Base-by-base conservation (phyloP, 2,888 invertebrate genomes). In the Empis livida region DNA sequence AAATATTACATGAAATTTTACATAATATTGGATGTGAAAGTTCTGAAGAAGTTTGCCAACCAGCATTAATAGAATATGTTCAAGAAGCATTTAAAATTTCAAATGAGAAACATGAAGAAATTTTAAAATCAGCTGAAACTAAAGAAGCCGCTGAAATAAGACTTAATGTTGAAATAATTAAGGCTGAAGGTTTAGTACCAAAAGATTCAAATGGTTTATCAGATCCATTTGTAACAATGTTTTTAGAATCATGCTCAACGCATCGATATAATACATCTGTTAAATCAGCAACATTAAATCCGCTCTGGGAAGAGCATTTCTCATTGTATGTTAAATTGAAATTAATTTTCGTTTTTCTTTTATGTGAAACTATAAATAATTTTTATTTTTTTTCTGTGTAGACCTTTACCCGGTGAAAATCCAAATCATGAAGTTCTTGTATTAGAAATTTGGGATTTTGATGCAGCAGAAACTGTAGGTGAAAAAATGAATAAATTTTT, bases 251-350 rank as follows among this genome's bases (percentile, higher is more conserved):
- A 2, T 79, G 82, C 51, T 77, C 82, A 3, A 76, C 84, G 2
- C 82, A 84, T 59, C 77, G 87, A 51, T 89, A 87, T 61, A 90
- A 88, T 57, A 93, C 96, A 1, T 89, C 91, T 1, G 95, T 97
- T 16, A 94, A 94, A 69, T 77, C 84, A 13, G 80, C 79, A 56
- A 95, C 95, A 0, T 74, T 99, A 30, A 85, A 85, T 68, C 97
- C 97, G 0, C 70, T 80, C 14, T 97, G 97, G 97, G 94, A 95
- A 67, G 97, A 97, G 71, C 91, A 92, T 71, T 97, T 97, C 70
- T 88, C 92, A 61, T 77, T 97, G 92, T 92, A 73, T 82, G 88
- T 77, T n/a, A n/a, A n/a, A n/a, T n/a, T n/a, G n/a, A n/a, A n/a
- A n/a, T n/a, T n/a, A n/a, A n/a, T n/a, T n/a, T n/a, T n/a, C n/a